phyloP scores from a whole-genome alignment of 2,888 invertebrate genomes.

The Volucella inflata region DNA sequence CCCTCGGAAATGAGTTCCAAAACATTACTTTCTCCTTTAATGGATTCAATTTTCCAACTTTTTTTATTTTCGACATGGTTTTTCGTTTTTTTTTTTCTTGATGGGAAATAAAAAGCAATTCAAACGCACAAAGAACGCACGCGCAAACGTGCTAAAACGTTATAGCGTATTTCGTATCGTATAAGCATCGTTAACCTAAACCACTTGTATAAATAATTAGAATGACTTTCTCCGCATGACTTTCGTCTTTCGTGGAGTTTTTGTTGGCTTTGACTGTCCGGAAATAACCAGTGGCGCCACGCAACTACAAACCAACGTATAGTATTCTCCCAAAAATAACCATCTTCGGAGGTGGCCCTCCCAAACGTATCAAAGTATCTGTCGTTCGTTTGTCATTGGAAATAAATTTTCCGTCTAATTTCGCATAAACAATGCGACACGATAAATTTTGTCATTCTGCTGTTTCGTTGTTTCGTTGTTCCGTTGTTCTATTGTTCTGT shows the following conservation, averaged over 20 bases:
- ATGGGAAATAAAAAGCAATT: neutral
- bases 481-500: neutral
- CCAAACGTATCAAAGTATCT: too few species aligned
- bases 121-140: neutral
- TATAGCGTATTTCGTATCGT: slow-evolving; percentile 1
- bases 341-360: too few species aligned
- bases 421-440: slow-evolving; percentile 12
- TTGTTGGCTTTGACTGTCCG: slow-evolving; percentile 6
- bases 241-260: neutral
- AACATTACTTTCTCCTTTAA: neutral
- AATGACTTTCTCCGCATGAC: slow-evolving; percentile 23
- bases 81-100: slow-evolving; percentile 1
- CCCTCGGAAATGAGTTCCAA: neutral
- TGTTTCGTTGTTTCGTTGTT: neutral
- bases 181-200: slow-evolving; percentile 4
- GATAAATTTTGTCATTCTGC: slow-evolving; percentile 3
- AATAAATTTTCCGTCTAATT: slow-evolving; percentile 28
- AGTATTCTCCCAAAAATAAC: too few species aligned
- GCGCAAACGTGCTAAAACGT: slow-evolving; percentile 22
- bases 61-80: slow-evolving; percentile 5
- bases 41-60: neutral
- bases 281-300: slow-evolving; percentile 25
- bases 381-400: neutral
- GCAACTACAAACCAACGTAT: slow-evolving; percentile 17
- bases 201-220: slow-evolving; percentile 35